These are phyloP conservation scores for Drosophila pruinosa DNA, from an alignment of 1,140 invertebrate genomes.

Conservation along the genomic window DNA sequence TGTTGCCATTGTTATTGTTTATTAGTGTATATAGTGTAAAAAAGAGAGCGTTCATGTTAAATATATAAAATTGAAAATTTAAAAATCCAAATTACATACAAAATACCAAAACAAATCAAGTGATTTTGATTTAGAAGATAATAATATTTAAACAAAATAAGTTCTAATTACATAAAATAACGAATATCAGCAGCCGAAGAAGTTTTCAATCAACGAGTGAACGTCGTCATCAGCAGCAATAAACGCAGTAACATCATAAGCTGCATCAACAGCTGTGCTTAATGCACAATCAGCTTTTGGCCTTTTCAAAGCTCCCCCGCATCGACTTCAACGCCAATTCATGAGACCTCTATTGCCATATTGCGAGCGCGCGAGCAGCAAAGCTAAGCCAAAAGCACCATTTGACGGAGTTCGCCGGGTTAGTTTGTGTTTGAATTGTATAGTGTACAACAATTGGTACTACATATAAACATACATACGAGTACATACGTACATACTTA, in stretches of 20 bases:
- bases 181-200: constrained; percentile 8
- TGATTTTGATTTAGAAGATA: constrained; percentile 13
- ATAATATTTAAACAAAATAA: constrained; percentile 55
- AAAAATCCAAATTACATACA: constrained; percentile 8
- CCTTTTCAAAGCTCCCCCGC: constrained; percentile 6
- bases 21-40: constrained; percentile 32
- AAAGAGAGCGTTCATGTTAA: constrained; percentile 49
- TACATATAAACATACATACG: too few relatives aligned
- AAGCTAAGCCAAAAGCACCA: constrained; percentile 38
- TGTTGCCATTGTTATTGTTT: constrained; percentile 15
- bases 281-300: constrained; percentile 8
- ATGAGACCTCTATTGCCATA: constrained; percentile 39
- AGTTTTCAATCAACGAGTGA: constrained; percentile 51
- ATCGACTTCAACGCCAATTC: constrained; percentile 35
- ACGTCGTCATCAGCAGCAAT: constrained; percentile 49
- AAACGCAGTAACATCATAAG: constrained; percentile 20
- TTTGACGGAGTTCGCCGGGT: constrained; percentile 65
- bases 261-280: constrained; percentile 56
- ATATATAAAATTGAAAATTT: constrained; percentile 21
- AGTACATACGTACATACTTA: too few relatives aligned
- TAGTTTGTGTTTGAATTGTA: constrained; percentile 44
- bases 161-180: constrained; percentile 50
- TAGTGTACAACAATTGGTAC: not conserved
- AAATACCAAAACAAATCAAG: constrained; percentile 8
- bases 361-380: not conserved